Conservation (phyloP, 2,797 vertebrate genomes). For the Alosa sapidissima region DNA sequence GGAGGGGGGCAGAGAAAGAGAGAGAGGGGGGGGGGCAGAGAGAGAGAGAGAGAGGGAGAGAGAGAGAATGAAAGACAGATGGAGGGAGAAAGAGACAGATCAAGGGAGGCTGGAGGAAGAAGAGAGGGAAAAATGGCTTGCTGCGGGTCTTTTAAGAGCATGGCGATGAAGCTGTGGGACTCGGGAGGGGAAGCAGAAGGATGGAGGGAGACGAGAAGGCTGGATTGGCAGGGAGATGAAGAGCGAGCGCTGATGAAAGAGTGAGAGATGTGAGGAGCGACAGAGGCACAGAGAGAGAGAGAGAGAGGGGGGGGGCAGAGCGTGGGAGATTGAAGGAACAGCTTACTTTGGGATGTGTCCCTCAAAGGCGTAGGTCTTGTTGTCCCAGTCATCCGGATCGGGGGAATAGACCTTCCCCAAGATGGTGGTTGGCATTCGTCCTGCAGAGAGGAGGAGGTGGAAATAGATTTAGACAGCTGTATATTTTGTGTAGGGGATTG, state of each 20-base stretch:
- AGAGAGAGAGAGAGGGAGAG: conserved; percentile 2
- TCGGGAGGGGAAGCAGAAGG: neutral
- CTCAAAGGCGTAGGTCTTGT: conserved; percentile 88
- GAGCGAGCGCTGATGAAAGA: neutral
- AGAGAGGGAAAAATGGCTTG: neutral
- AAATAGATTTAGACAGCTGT: neutral
- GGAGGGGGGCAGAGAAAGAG: neutral
- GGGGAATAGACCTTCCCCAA: conserved; percentile 86
- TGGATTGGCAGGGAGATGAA: conserved; percentile 20
- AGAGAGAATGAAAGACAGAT: conserved; percentile 15
- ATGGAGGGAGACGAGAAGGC: neutral
- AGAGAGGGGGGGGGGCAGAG: neutral
- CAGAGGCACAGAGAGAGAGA: neutral
- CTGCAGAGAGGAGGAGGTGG: conserved; percentile 64
- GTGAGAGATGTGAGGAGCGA: conserved; percentile 3
- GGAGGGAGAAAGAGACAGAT: neutral
- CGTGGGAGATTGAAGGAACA: conserved; percentile 34
- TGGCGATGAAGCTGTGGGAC: neutral
- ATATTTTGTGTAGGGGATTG: neutral
- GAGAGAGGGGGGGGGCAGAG: neutral
- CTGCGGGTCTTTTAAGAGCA: neutral
- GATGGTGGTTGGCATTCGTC: conserved; percentile 79
- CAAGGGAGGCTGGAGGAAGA: neutral
- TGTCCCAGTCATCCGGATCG: conserved; percentile 91
- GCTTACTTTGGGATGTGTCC: conserved; percentile 85